These are phyloP conservation scores for Lordiphosa collinella DNA, from an alignment of 1,140 invertebrate genomes.

Conservation along the genomic window DNA sequence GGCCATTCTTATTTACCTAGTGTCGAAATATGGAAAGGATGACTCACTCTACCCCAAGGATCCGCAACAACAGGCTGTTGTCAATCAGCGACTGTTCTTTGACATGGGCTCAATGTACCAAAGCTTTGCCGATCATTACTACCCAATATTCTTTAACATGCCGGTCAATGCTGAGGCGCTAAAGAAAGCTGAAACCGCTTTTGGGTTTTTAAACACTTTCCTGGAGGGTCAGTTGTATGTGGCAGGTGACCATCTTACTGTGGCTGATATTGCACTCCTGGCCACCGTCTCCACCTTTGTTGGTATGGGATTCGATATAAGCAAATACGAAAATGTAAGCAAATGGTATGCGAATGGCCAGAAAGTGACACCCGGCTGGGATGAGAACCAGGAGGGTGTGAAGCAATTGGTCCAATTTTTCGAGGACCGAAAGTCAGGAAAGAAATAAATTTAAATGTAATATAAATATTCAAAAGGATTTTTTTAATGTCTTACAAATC, in stretches of 20 bases:
- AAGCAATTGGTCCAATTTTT: conserved; percentile 9
- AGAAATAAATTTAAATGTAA: no score
- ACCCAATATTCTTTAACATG: conserved; percentile 82
- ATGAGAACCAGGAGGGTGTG: conserved; percentile 21
- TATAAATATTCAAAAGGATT: no score
- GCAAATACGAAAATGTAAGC: conserved; percentile 84
- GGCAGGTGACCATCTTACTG: conserved; percentile 84
- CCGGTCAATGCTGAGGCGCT: conserved; percentile 82
- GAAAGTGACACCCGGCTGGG: conserved; percentile 82
- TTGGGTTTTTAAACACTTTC: conserved; percentile 84
- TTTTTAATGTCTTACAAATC: no score
- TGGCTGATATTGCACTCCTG: conserved; percentile 86
- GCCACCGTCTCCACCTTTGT: conserved; percentile 83
- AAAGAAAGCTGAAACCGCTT: conserved; percentile 83
- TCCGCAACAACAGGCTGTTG: conserved; percentile 79
- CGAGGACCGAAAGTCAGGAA: not conserved
- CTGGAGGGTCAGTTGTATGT: conserved; percentile 83
- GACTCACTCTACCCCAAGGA: conserved; percentile 82
- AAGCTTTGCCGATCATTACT: conserved; percentile 82
- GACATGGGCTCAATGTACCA: conserved; percentile 80
- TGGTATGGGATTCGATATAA: conserved; percentile 83
- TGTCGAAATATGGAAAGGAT: conserved; percentile 73
- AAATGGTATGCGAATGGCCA: conserved; percentile 86
- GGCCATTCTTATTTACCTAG: conserved; percentile 57
- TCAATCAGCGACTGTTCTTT: conserved; percentile 83